These are phyloP conservation scores for Galeopsomyia nigrocyanea DNA, from an alignment of 2,888 invertebrate genomes.

Conservation along the genomic window DNA sequence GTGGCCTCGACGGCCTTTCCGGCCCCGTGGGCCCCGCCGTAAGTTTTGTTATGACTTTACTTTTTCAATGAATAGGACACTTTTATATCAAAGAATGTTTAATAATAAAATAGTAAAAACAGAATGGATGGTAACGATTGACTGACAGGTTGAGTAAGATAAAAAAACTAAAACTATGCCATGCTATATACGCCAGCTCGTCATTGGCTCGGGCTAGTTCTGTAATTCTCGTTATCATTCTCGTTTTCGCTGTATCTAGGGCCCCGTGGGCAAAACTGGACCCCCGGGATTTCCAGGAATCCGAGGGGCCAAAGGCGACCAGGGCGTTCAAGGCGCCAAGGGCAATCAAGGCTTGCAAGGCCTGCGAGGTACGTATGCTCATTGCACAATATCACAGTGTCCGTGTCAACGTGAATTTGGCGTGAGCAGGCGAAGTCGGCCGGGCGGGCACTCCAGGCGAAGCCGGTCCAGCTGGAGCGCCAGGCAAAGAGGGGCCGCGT, in stretches of 20 bases:
- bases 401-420: background rate
- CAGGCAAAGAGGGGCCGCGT: slow-evolving; percentile 85
- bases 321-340: slow-evolving; percentile 81
- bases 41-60: slow-evolving; percentile 57
- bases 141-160: no score
- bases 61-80: slow-evolving; percentile 72
- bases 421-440: slow-evolving; percentile 76
- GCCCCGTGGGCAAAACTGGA: slow-evolving; percentile 85
- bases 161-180: no score
- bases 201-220: no score
- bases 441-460: slow-evolving; percentile 84
- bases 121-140: no score
- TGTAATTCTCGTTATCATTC: slow-evolving; percentile 4
- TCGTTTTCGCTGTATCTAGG: slow-evolving; percentile 69
- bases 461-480: slow-evolving; percentile 79
- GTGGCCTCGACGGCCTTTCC: slow-evolving; percentile 84
- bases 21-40: slow-evolving; percentile 84
- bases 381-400: slow-evolving; percentile 9
- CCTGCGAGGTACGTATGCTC: slow-evolving; percentile 72
- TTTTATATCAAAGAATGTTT: slow-evolving; percentile 18
- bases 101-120: slow-evolving; percentile 10
- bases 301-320: slow-evolving; percentile 86
- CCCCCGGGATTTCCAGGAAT: slow-evolving; percentile 88
- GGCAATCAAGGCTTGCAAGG: slow-evolving; percentile 88
- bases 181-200: no score